phyloP scores from a whole-genome alignment of 2,888 invertebrate genomes.

The Spodoptera littoralis region DNA sequence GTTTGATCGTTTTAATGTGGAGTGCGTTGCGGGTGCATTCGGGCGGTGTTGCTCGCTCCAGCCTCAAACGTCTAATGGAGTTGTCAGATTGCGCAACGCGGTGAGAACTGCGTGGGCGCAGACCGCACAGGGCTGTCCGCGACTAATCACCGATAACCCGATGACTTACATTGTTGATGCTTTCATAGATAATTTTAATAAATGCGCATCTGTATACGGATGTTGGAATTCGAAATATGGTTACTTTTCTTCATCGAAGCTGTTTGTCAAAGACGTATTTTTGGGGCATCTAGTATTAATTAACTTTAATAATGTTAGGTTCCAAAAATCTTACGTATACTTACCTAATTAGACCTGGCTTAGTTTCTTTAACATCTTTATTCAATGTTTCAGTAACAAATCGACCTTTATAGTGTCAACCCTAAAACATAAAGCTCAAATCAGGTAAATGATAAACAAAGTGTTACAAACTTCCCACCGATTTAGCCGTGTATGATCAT shows the following conservation, averaged over 20 bases:
- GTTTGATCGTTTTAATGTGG: conserved; percentile 84
- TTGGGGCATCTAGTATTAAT: no score
- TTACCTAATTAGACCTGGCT: no score
- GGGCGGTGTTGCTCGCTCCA: conserved; percentile 57
- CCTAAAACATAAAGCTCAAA: conserved; percentile 60
- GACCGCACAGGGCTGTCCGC: conserved; percentile 67
- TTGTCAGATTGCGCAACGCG: conserved; percentile 80
- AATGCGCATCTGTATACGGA: conserved; percentile 7
- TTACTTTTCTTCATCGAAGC: conserved; percentile 10
- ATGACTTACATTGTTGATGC: conserved; percentile 37
- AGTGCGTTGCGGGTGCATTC: conserved; percentile 67
- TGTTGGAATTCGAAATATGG: conserved; percentile 8
- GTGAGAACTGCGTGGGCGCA: conserved; percentile 78
- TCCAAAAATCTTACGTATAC: no score
- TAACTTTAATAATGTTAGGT: no score
- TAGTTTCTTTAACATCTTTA: no score
- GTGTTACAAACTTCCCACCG: conserved; percentile 65
- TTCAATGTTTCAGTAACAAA: no score
- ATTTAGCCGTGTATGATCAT: conserved; percentile 43
- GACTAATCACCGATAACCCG: conserved; percentile 27
- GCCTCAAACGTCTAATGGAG: conserved; percentile 81
- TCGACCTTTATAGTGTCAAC: conserved; percentile 34
- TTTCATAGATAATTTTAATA: conserved; percentile 12
- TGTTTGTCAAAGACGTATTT: background rate
- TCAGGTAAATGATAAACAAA: conserved; percentile 70